phyloP scores from a whole-genome alignment of 2,888 invertebrate genomes.

The Aporophyla lueneburgensis region DNA sequence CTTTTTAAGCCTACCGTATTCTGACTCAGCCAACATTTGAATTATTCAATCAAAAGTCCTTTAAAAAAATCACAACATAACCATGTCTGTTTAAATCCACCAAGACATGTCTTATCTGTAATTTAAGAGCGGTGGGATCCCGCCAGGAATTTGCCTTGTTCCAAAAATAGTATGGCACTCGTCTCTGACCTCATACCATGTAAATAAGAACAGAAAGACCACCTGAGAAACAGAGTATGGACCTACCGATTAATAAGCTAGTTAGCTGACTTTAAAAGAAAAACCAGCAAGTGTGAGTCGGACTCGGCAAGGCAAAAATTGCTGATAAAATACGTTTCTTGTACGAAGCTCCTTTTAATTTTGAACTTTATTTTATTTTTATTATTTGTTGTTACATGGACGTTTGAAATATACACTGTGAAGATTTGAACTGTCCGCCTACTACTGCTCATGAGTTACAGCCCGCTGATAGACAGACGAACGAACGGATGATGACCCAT shows the following conservation, averaged over 20 bases:
- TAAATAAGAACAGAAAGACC: constrained; percentile 25
- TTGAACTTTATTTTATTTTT: no score
- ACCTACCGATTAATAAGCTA: neutral
- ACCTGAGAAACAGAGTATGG: neutral
- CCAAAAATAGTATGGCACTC: constrained; percentile 66
- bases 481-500: no score
- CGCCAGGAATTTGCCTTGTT: constrained; percentile 65
- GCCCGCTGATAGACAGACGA: no score
- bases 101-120: constrained; percentile 51
- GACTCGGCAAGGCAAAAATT: no score
- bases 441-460: no score
- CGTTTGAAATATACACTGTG: no score
- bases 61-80: constrained; percentile 18
- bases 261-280: neutral
- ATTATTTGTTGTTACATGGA: no score
- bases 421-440: no score
- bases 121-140: constrained; percentile 48
- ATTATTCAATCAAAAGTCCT: neutral
- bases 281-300: no score
- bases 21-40: neutral
- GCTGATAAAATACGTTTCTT: no score
- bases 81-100: constrained; percentile 28
- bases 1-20: no score
- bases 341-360: no score
- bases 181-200: constrained; percentile 45